Evolutionary conservation across 2,888 invertebrate species (phyloP).

Genomic region (Rhorus exstirpatorius): DNA sequence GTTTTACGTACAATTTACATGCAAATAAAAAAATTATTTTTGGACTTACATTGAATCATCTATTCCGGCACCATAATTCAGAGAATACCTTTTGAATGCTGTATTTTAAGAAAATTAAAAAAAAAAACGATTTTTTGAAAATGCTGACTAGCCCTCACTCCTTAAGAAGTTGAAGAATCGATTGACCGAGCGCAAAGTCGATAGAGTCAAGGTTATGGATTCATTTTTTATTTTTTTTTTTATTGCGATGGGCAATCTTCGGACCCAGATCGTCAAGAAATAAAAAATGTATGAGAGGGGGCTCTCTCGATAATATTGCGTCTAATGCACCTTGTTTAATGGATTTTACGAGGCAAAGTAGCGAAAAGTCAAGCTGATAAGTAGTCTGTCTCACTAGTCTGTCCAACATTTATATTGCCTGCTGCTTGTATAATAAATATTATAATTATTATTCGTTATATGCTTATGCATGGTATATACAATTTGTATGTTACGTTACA

Average conservation of each 20-base stretch:
- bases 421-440: conserved; percentile 9
- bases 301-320: conserved; percentile 34
- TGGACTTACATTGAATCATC: too few species aligned
- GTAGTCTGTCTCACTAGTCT: conserved; percentile 41
- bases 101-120: too few species aligned
- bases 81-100: too few species aligned
- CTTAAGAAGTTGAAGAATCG: conserved; percentile 40
- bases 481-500: conserved; percentile 32
- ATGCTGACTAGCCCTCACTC: too few species aligned
- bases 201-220: conserved; percentile 56
- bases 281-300: not conserved
- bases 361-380: conserved; percentile 29
- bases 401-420: conserved; percentile 15
- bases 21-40: too few species aligned
- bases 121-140: too few species aligned
- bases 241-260: conserved; percentile 38
- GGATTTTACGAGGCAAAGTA: conserved; percentile 45
- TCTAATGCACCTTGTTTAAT: conserved; percentile 43
- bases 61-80: too few species aligned
- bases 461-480: not conserved
- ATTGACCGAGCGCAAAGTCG: conserved; percentile 46
- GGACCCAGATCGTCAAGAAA: conserved; percentile 45
- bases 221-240: conserved; percentile 49
- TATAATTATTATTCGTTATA: conserved; percentile 25
- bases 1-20: too few species aligned